These are phyloP conservation scores for Thecocarcelia acutangulata DNA, from an alignment of 2,888 invertebrate genomes.

Conservation along the genomic window DNA sequence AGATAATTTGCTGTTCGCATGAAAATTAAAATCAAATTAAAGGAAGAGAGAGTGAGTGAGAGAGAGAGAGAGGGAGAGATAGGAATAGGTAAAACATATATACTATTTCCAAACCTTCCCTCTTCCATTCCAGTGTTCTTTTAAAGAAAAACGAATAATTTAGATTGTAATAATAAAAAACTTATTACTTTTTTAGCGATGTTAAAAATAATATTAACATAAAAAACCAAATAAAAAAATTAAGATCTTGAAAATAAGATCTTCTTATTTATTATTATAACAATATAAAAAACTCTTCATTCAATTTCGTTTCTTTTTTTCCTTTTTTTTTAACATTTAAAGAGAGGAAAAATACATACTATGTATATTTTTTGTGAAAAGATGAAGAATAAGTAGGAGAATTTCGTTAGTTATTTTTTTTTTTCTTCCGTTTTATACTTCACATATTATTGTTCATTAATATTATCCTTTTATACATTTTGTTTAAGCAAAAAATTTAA, in stretches of 20 bases:
- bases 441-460: slow-evolving; percentile 48
- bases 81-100: background rate
- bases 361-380: slow-evolving; percentile 48
- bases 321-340: slow-evolving; percentile 43
- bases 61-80: background rate
- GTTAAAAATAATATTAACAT: slow-evolving; percentile 37
- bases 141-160: slow-evolving; percentile 29
- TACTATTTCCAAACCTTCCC: background rate
- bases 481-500: slow-evolving; percentile 66
- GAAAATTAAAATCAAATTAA: slow-evolving; percentile 52
- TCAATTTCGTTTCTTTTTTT: slow-evolving; percentile 36
- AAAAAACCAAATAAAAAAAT: slow-evolving; percentile 52
- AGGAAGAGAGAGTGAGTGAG: background rate
- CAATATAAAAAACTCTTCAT: slow-evolving; percentile 60
- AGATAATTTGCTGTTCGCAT: slow-evolving; percentile 67
- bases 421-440: slow-evolving; percentile 51
- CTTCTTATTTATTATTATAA: slow-evolving; percentile 43
- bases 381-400: slow-evolving; percentile 68
- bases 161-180: slow-evolving; percentile 31
- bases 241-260: slow-evolving; percentile 73
- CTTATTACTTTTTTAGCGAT: slow-evolving; percentile 47
- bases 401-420: slow-evolving; percentile 37
- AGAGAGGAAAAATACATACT: slow-evolving; percentile 51
- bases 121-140: background rate
- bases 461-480: slow-evolving; percentile 64